Evolutionary conservation across 2,888 invertebrate genomes (phyloP), one percentile per base, ranked within the genome.

Genomic region (Cetonia aurata): DNA sequence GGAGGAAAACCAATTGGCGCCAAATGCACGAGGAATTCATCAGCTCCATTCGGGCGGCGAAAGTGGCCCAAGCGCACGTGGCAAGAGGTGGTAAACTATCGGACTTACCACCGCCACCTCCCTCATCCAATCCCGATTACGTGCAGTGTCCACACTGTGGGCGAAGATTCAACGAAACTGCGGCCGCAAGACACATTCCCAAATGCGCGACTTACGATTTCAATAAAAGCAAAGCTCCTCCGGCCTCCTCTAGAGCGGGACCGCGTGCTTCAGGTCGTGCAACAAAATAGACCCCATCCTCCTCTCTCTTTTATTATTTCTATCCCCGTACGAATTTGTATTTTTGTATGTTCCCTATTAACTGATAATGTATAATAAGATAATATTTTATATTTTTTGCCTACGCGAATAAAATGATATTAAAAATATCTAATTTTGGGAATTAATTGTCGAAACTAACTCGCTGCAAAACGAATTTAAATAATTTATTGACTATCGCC

Each of bases 11-110:
- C 76, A 93, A 92, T 85, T 99, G 99, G 99, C 88, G 96, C 3
- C 90, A 92, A 82, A 94, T 96, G 78, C 99, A 99, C 87, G 93
- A 96, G 82, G 96, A 97, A 79, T 98, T 99, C 84, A 94, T 98
- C 75, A 88, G 90, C 72, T 91, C 96, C 1, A 96, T 99, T 75
- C 89, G 96, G 48, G 93, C 95, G 6, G 98, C 98, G 2, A 96
- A 96, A 82, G 90, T 90, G 85, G 93, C 90, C 78, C 93, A 94
- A 83, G 90, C 89, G 0, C 91, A 95, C 82, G 82, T 96, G 52
- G 92, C 92, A 3, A 90, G 90, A 6, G 97, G 97, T 59, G 96
- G 96, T 75, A 95, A 95, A 80, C 83, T 96, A 42, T 91, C 92
- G 71, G 96, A 96, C 83, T 86, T 97, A 55, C 95, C 96, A 0